A percentile compares a stretch with the other conserved stretches of the same genome.
Conservation (phyloP, 2,888 invertebrate species). For the Pteria penguin region DNA sequence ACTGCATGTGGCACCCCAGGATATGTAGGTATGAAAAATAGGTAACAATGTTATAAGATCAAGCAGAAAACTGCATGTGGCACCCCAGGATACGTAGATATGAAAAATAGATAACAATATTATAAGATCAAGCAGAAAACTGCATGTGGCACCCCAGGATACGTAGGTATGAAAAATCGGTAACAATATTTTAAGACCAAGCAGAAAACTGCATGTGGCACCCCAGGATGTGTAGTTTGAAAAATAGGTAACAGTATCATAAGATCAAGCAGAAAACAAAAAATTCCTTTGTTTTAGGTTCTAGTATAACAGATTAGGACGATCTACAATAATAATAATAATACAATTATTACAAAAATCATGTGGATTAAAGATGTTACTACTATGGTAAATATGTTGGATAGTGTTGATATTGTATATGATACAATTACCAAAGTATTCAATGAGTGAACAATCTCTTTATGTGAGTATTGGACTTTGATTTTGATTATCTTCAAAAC, state of each 20-base stretch:
- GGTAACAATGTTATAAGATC: conserved; percentile 32
- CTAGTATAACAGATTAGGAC: no score
- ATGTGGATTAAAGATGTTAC: no score
- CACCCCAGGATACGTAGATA: conserved; percentile 77
- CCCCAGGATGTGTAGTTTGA: conserved; percentile 69
- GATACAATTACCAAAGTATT: no score
- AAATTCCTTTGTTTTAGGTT: no score
- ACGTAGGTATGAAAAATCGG: conserved; percentile 81
- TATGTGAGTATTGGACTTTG: no score
- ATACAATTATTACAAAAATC: no score
- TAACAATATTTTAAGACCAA: neutral
- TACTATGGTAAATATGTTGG: no score
- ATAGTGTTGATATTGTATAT: no score
- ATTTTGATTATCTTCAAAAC: no score
- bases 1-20: neutral
- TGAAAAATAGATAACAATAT: conserved; percentile 72
- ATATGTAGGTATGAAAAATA: conserved; percentile 81
- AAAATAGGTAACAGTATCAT: conserved; percentile 68
- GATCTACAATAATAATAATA: no score
- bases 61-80: neutral
- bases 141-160: neutral
- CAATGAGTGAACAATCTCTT: no score
- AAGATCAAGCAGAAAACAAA: neutral
- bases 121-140: neutral
- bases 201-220: neutral